A percentile compares a stretch with the other conserved stretches of the same genome.
phyloP scores from a whole-genome alignment of 2,113 vertebrate species.

The Mastomys natalensis region DNA sequence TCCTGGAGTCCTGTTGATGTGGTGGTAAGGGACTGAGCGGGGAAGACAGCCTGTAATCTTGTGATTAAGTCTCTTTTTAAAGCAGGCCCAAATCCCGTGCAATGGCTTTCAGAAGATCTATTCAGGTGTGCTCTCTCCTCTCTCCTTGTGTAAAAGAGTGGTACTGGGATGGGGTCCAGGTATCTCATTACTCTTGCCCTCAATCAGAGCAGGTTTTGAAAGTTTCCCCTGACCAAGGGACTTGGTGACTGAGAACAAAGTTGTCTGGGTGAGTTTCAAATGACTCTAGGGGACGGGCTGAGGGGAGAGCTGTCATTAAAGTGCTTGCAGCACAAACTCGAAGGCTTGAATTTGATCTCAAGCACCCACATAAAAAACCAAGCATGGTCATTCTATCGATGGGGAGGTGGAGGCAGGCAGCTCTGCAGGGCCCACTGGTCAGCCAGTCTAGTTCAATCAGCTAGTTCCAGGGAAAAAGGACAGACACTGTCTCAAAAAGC shows the following conservation, averaged over 20 bases:
- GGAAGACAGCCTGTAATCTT: background rate
- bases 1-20: background rate
- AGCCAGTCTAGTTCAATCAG: background rate
- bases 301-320: background rate
- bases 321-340: background rate
- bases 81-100: background rate
- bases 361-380: background rate
- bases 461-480: background rate
- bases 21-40: background rate
- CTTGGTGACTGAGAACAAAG: background rate
- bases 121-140: background rate
- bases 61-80: slow-evolving; percentile 4
- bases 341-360: background rate
- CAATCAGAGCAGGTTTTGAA: background rate
- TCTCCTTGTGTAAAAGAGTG: background rate
- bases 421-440: background rate
- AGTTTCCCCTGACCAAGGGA: background rate
- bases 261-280: background rate
- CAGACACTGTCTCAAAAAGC: background rate
- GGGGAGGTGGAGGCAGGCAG: background rate
- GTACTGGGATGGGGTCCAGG: background rate
- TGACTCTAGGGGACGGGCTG: background rate
- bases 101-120: background rate
- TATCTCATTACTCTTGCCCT: background rate
- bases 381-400: too few species aligned